Evolutionary conservation across 2,888 invertebrate genomes (phyloP), one percentile per base, ranked within the genome.

Genomic region (Drosophila demipolita): DNA sequence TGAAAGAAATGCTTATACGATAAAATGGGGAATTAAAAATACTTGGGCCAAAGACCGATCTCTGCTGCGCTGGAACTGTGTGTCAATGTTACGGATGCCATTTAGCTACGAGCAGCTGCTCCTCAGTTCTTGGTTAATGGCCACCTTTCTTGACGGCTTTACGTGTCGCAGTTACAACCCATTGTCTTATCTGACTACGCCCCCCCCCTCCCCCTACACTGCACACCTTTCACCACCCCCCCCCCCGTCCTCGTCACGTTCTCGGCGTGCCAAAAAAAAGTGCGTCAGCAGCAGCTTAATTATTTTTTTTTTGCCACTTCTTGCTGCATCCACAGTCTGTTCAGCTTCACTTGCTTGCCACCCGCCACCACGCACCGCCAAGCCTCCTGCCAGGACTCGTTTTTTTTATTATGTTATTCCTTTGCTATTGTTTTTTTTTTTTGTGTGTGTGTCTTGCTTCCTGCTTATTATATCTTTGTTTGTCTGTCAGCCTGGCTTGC

Each of bases 231-330:
- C 9, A n/a, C 20, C 38, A n/a, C n/a, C n/a, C n/a, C n/a, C n/a
- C n/a, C n/a, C n/a, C n/a, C n/a, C n/a, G n/a, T 62, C 15, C 2
- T 50, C 67, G 83, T 83, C 86, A 85, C 85, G 85, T 85, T 86
- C 82, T 75, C 70, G 50, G 88, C 86, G 81, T 85, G 80, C 86
- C 83, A 79, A 86, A 85, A 86, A 85, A 88, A 87, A 85, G 83
- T 85, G 85, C 85, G 85, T 85, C 85, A 83, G 86, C 88, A 87
- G 88, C 80, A 78, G 88, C 88, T 85, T 85, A 88, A 85, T 85
- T 85, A 85, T 85, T 88, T 85, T 85, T 85, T 88, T 85, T 85
- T 85, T 88, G 83, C 75, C 80, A 80, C 71, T 80, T 76, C 76
- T 63, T 66, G 79, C 79, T 64, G 71, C 62, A 63, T 48, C 52